These are phyloP conservation scores for Conopomorpha cramerella DNA, from an alignment of 1,140 invertebrate species.

Conservation along the genomic window DNA sequence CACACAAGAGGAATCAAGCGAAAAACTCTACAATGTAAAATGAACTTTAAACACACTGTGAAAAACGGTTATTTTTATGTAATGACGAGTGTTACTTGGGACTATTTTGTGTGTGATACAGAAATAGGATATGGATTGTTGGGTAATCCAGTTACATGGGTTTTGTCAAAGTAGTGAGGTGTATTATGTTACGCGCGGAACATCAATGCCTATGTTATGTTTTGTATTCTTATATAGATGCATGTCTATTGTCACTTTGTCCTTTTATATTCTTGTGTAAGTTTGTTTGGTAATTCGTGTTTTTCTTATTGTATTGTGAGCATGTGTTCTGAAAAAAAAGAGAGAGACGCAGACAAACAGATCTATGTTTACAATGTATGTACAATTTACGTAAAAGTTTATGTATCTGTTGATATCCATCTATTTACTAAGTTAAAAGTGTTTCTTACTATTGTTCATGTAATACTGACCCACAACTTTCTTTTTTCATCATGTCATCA, in stretches of 20 bases:
- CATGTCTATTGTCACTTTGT: conserved; percentile 26
- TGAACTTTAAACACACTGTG: conserved; percentile 1
- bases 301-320: conserved; percentile 6
- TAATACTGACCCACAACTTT: no score
- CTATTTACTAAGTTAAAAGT: no score
- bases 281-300: conserved; percentile 15
- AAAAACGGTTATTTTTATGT: neutral
- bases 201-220: conserved; percentile 29
- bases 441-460: no score
- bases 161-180: conserved; percentile 52
- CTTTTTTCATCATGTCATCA: no score
- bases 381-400: no score
- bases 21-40: conserved; percentile 1
- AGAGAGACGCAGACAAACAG: no score
- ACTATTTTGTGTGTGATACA: conserved; percentile 18
- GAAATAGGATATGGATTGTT: conserved; percentile 48
- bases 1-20: neutral
- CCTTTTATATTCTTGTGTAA: conserved; percentile 14
- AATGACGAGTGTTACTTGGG: no score
- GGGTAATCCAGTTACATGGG: conserved; percentile 50
- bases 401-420: no score
- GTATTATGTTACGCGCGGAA: conserved; percentile 50
- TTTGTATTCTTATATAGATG: conserved; percentile 27
- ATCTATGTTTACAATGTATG: no score
- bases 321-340: no score